A percentile compares a stretch with the other conserved stretches of the same genome.
Evolutionary conservation across 2,888 invertebrate species (phyloP).

Genomic region (Cerceris rybyensis): DNA sequence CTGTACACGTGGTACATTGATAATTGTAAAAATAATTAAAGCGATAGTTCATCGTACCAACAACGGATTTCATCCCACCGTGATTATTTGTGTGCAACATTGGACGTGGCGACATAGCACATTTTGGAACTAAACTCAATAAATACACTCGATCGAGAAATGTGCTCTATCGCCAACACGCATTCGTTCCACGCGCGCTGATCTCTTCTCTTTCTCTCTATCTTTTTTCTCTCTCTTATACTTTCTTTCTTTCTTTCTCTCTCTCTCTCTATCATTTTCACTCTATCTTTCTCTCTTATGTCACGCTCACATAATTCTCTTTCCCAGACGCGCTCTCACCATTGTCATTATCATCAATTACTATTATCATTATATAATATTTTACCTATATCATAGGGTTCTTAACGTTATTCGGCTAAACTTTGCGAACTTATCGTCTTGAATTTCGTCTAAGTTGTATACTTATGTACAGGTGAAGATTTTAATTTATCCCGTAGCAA

Average conservation of each 20-base stretch:
- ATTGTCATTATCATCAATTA: conserved; percentile 45
- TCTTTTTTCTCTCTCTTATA: conserved; percentile 4
- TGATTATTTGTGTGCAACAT: conserved; percentile 66
- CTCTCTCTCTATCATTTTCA: conserved; percentile 1
- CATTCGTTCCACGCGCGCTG: conserved; percentile 38
- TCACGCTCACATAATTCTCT: conserved; percentile 11
- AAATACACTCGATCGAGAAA: conserved; percentile 72
- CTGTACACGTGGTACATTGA: neutral
- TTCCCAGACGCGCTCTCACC: conserved; percentile 15
- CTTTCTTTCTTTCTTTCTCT: neutral
- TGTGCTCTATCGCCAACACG: conserved; percentile 70
- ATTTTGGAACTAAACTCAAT: conserved; percentile 72
- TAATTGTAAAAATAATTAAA: neutral
- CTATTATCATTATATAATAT: conserved; percentile 58
- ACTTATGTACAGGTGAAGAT: conserved; percentile 71
- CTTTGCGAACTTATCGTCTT: conserved; percentile 62
- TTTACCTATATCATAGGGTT: conserved; percentile 54
- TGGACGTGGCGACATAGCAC: conserved; percentile 69
- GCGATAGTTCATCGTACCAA: conserved; percentile 52
- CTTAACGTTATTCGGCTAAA: conserved; percentile 65
- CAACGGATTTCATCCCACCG: conserved; percentile 51
- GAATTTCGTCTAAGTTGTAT: conserved; percentile 63
- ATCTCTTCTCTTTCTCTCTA: conserved; percentile 4
- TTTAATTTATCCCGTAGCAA: conserved; percentile 52
- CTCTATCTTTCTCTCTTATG: conserved; percentile 24